Base-by-base conservation (phyloP, 2,113 vertebrate genomes). In the Capricornis sumatraensis region DNA sequence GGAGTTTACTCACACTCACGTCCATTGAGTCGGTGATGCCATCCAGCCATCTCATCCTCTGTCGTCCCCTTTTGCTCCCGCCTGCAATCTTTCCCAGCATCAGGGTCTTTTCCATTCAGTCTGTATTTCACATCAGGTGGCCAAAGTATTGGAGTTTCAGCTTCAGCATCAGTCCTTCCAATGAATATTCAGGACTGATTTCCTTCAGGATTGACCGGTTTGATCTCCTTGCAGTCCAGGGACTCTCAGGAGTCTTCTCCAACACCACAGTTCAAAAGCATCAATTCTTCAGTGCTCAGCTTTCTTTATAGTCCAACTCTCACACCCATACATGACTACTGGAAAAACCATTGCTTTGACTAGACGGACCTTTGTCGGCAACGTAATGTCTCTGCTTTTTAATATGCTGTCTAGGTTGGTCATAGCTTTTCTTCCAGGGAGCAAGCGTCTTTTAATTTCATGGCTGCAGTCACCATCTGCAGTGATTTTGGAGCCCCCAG, bases 271-370 rank as follows among this genome's bases (percentile, higher is more conserved):
- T 36, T 67, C 64, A 71, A 36, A 71, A 71, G 64, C 64, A 36
- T 71, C 64, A 36, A 0, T 71, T 36, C 64, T 36, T 71, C 2
- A 0, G 9, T 0, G 0, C 9, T 71, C 17, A 71, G n/a, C 64
- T 36, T 71, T 71, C 17, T 21, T 71, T 19, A 71, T 4, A 19
- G 64, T 71, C 17, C 64, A 71, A 36, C 33, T 71, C 64, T n/a
- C 64, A 36, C 17, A 36, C 2, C n/a, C n/a, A 36, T 71, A 71
- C n/a, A 11, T 71, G 64, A 71, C n/a, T 6, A 36, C n/a, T 36
- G 64, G 33, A 36, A 71, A 67, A 71, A 36, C 33, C 64, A 21
- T 71, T 3, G 64, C 64, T 21, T 71, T 71, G 64, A 71, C 64
- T 21, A 36, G 64, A 71, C 11, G n/a, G 33, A 21, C 17, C 64